These are phyloP conservation scores for Panthera uncia DNA, from an alignment of 2,113 vertebrate species.

Conservation along the genomic window DNA sequence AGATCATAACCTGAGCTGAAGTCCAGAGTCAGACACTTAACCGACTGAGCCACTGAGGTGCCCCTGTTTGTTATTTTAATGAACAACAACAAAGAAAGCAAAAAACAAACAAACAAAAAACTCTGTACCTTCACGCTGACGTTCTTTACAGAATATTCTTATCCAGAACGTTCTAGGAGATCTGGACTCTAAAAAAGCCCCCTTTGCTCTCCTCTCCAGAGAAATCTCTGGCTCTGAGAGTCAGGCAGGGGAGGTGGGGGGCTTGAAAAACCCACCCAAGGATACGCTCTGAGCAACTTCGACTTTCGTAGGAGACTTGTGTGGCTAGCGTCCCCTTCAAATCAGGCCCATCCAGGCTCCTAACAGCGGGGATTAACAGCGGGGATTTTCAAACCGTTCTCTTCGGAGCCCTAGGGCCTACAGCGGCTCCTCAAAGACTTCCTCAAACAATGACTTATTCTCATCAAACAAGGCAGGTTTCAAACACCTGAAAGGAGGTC, in stretches of 20 bases:
- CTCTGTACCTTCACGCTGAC: neutral
- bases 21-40: too few relatives aligned
- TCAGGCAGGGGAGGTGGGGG: fast-evolving
- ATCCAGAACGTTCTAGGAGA: neutral
- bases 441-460: constrained; percentile 22
- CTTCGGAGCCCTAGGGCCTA: neutral
- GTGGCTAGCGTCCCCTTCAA: neutral
- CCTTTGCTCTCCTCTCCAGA: neutral
- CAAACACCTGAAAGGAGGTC: neutral
- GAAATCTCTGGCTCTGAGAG: neutral
- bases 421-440: constrained; percentile 22
- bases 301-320: neutral
- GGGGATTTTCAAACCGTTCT: neutral
- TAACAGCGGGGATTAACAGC: neutral
- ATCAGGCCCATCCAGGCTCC: neutral
- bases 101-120: neutral
- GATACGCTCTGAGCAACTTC: neutral
- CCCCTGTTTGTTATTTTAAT: neutral
- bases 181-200: neutral
- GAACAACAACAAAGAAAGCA: neutral
- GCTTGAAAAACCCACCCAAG: neutral
- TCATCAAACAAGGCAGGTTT: constrained; percentile 22
- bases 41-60: too few relatives aligned
- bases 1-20: too few relatives aligned
- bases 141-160: neutral